Evolutionary conservation across 1,140 invertebrate genomes (phyloP).

Genomic region (Uloborus diversus): DNA sequence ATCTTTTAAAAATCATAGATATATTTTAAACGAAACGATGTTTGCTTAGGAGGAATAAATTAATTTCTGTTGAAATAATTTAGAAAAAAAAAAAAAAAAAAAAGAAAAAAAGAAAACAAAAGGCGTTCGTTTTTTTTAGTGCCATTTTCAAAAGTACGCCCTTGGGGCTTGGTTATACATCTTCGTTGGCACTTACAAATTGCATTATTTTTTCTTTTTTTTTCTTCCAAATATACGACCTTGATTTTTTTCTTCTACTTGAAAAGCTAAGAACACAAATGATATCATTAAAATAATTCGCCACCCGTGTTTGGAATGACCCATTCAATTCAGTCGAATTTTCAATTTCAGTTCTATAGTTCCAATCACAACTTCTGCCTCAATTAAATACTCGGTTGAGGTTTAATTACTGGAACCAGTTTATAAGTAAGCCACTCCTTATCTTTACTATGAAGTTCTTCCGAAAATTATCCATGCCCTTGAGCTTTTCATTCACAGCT

Average conservation of each 20-base stretch:
- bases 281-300: conserved; percentile 16
- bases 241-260: not conserved
- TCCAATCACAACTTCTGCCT: not conserved
- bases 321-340: conserved; percentile 3
- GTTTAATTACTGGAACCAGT: conserved; percentile 16
- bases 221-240: not conserved
- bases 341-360: conserved; percentile 6
- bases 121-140: not conserved
- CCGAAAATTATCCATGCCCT: not conserved
- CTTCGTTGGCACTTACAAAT: conserved; percentile 19
- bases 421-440: not conserved
- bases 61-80: too few species aligned
- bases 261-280: too few species aligned
- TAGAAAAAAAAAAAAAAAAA: too few species aligned
- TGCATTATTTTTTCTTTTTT: conserved; percentile 18
- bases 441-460: not conserved
- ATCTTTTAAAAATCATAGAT: too few species aligned
- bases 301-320: not conserved
- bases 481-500: not conserved
- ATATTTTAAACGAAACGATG: too few species aligned
- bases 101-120: conserved; percentile 4
- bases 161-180: conserved; percentile 1
- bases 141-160: conserved; percentile 1
- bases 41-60: too few species aligned
- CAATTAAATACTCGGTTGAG: conserved; percentile 15